These are phyloP conservation scores for Sceloporus tristichus DNA, from an alignment of 2,113 vertebrate genomes.

Conservation along the genomic window DNA sequence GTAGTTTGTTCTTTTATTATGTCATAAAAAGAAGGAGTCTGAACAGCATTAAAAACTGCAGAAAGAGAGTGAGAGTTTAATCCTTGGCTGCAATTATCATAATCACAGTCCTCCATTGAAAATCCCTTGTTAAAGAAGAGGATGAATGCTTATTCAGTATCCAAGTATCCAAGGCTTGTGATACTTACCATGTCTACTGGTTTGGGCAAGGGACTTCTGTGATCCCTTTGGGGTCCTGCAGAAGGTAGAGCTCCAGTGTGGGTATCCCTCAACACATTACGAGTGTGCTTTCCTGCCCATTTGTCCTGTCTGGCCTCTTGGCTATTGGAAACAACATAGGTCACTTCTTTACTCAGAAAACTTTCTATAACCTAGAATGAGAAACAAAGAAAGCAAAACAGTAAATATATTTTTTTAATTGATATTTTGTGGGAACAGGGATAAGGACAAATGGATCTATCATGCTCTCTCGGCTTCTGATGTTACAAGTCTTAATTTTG, in stretches of 20 bases:
- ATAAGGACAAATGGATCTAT: not conserved
- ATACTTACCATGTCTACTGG: conserved; percentile 3
- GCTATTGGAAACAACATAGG: conserved; percentile 81
- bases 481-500: too few relatives aligned
- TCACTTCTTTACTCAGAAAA: conserved; percentile 88
- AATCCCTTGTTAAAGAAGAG: not conserved
- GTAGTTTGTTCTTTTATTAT: too few relatives aligned
- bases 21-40: not conserved
- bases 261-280: not conserved
- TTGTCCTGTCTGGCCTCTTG: conserved; percentile 60
- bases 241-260: not conserved
- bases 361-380: conserved; percentile 81
- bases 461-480: too few relatives aligned
- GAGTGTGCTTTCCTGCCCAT: not conserved
- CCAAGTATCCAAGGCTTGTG: not conserved
- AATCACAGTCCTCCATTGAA: not conserved
- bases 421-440: not conserved
- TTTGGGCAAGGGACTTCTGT: conserved; percentile 17
- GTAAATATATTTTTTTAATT: not conserved
- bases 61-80: not conserved
- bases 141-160: too few relatives aligned
- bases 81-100: not conserved
- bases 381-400: conserved; percentile 26
- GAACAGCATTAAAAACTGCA: not conserved
- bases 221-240: not conserved